Conservation (phyloP, 2,113 vertebrate species). For the Atherinomorus stipes region DNA sequence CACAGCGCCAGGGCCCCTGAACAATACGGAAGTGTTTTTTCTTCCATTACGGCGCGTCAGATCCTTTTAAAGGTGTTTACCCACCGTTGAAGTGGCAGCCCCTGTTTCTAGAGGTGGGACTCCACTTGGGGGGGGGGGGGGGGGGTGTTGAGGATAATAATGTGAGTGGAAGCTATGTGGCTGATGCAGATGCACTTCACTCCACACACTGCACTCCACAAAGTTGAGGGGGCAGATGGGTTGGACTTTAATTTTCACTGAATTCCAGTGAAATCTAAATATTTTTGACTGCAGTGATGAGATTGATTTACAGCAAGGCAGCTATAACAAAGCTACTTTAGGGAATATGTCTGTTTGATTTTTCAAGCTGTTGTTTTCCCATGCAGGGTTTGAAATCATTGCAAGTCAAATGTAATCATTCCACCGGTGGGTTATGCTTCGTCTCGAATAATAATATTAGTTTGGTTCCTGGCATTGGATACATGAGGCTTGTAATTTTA, state of each 20-base stretch:
- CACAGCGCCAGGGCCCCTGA: slow-evolving; percentile 50
- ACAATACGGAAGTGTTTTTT: slow-evolving; percentile 68
- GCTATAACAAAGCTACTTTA: slow-evolving; percentile 64
- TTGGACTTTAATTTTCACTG: slow-evolving; percentile 72
- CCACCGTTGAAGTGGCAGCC: slow-evolving; percentile 60
- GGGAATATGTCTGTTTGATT: slow-evolving; percentile 77
- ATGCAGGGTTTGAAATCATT: slow-evolving; percentile 71
- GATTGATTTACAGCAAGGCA: slow-evolving; percentile 72
- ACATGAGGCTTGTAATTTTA: slow-evolving; percentile 71
- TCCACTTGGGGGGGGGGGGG: slow-evolving; percentile 66
- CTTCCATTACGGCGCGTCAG: slow-evolving; percentile 67
- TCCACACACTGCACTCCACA: slow-evolving; percentile 33
- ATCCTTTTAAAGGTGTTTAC: slow-evolving; percentile 80
- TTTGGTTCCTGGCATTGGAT: slow-evolving; percentile 65
- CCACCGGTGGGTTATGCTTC: slow-evolving; percentile 71
- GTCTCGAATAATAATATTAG: slow-evolving; percentile 80
- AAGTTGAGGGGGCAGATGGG: slow-evolving; percentile 73
- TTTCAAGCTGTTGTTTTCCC: slow-evolving; percentile 77
- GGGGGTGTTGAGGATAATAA: slow-evolving; percentile 70
- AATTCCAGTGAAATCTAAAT: slow-evolving; percentile 76
- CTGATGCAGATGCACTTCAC: slow-evolving; percentile 73
- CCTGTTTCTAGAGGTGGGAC: slow-evolving; percentile 59
- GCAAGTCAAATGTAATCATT: slow-evolving; percentile 85
- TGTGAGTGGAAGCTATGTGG: slow-evolving; percentile 58
- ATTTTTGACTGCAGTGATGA: slow-evolving; percentile 68